Base-by-base conservation (phyloP, 2,888 invertebrate species). In the Sussaba pulchella region DNA sequence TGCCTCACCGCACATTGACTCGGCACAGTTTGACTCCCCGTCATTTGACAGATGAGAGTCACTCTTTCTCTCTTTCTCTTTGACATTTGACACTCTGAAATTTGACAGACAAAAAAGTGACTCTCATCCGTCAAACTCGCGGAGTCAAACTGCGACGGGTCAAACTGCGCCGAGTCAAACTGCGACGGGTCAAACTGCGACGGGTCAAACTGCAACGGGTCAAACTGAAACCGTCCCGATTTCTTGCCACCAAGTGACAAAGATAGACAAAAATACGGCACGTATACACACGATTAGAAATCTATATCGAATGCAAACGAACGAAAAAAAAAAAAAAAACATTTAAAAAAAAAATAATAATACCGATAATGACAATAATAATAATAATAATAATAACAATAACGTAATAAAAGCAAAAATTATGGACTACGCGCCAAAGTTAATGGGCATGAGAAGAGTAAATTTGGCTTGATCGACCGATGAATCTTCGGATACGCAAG, bases 391-490 rank as follows among this genome's bases (percentile, higher is more conserved):
- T 64, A 31, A 64, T 43, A 50, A 70, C 41, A 41, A 67, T 31
- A 66, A 59, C 43, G 26, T 63, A 69, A 43, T 57, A 52, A 72
- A 69, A 69, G 3, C 21, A 52, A 61, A 59, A 54, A 59, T 43
- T 47, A 50, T 14, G 39, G 36, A 78, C 71, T 87, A 89, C 61
- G 88, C 86, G 61, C 88, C 87, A 78, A 91, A 91, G 79, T 92
- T 89, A 83, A 90, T 88, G 31, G 92, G 91, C 90, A 92, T 91
- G 43, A 91, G 81, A 19, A 92, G 88, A 10, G 91, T 90, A 31
- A 91, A 89, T 78, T 92, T 91, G 6, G 90, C 79, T 64, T 89
- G 89, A 39, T 91, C 91, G 8, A 87, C 87, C 14, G 85, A 78
- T 4, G 84, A 80, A 70, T 91, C 90, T n/a, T 91, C 91, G 17